A percentile compares a stretch with the other conserved stretches of the same genome.
phyloP scores from a whole-genome alignment of 2,888 invertebrate species.

The Endotricha flammealis region DNA sequence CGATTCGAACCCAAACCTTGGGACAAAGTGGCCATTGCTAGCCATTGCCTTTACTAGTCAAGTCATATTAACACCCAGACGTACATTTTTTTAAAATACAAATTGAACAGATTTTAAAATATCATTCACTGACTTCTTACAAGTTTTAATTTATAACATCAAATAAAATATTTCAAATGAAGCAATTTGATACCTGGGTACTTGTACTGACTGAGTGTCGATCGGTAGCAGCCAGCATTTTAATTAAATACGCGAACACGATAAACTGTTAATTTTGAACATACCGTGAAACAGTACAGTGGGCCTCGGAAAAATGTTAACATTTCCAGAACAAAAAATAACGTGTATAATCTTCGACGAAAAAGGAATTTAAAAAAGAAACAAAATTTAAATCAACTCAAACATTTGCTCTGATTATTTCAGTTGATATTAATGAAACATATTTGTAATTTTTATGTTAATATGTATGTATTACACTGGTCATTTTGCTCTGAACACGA shows the following conservation, averaged over 20 bases:
- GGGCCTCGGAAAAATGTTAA: background rate
- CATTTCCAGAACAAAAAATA: background rate
- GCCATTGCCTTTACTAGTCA: no score
- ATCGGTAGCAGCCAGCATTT: conserved; percentile 18
- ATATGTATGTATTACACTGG: background rate
- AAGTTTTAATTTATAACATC: background rate
- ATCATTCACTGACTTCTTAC: no score
- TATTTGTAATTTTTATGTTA: conserved; percentile 20
- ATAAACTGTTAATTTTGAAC: conserved; percentile 50
- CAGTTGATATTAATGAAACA: no score
- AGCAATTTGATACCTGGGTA: background rate
- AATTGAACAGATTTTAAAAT: no score
- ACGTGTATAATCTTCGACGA: background rate
- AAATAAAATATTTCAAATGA: background rate
- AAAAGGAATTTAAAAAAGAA: no score
- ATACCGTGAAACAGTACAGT: conserved; percentile 34
- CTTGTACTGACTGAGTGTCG: background rate
- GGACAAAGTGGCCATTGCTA: no score
- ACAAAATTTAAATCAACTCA: no score
- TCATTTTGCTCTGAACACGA: background rate
- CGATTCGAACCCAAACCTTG: no score
- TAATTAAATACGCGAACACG: conserved; percentile 45
- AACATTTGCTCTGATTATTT: no score
- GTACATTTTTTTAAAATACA: no score
- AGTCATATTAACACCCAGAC: no score